Conservation (phyloP, 1,140 invertebrate genomes). For the Sitobion miscanthi region DNA sequence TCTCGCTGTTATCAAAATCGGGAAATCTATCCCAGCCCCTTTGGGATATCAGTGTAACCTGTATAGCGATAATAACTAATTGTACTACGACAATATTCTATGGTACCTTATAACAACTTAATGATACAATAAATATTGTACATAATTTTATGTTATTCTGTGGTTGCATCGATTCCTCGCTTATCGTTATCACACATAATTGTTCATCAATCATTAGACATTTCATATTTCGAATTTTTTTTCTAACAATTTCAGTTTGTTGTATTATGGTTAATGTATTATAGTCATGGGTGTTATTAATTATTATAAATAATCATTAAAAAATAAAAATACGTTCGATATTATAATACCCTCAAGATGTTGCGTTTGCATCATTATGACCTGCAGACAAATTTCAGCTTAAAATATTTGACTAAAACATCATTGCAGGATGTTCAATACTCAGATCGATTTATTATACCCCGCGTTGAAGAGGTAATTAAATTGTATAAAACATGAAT, state of each 20-base stretch:
- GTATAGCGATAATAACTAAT: too few relatives aligned
- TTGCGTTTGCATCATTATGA: constrained; percentile 7
- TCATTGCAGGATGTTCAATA: neutral
- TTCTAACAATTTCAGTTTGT: neutral
- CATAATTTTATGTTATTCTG: neutral
- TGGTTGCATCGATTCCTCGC: neutral
- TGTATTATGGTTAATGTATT: neutral
- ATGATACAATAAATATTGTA: too few relatives aligned
- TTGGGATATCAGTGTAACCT: too few relatives aligned
- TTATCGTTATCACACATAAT: neutral
- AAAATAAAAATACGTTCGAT: neutral
- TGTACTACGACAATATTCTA: too few relatives aligned
- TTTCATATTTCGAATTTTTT: neutral
- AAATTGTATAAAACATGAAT: neutral
- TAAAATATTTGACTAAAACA: constrained; percentile 18
- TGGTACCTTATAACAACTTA: too few relatives aligned
- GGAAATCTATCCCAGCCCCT: too few relatives aligned
- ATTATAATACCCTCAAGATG: neutral
- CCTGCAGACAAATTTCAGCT: constrained; percentile 34
- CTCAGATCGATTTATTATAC: neutral
- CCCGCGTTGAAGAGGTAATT: constrained; percentile 22
- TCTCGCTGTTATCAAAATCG: too few relatives aligned
- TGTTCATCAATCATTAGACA: neutral
- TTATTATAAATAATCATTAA: too few relatives aligned
- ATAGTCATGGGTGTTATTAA: too few relatives aligned